Conservation (phyloP, 2,797 vertebrate species). For the Gadopsis marmoratus region DNA sequence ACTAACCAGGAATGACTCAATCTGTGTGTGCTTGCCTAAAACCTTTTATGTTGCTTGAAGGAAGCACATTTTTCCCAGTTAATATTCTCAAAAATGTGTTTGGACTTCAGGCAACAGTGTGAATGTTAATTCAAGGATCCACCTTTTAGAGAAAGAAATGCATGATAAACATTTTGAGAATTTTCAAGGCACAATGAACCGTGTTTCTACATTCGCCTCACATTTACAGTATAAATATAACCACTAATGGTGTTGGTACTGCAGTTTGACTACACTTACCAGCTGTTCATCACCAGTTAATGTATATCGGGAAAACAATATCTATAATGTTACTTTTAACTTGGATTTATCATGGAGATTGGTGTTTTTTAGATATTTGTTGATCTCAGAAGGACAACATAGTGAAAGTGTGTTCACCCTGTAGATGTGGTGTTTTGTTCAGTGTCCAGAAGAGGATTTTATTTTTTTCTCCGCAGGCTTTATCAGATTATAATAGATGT, state of each 20-base stretch:
- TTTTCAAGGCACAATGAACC: background rate
- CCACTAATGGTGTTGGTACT: background rate
- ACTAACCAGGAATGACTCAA: background rate
- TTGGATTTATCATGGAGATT: background rate
- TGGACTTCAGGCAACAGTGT: background rate
- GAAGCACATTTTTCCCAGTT: background rate
- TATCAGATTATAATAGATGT: slow-evolving; percentile 64
- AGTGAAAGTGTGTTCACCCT: background rate
- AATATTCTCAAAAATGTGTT: background rate
- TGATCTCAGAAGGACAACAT: background rate
- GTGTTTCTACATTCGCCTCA: background rate
- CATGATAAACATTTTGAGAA: background rate
- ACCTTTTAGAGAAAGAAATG: background rate
- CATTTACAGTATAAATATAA: background rate
- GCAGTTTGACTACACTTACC: background rate
- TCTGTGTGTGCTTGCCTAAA: background rate
- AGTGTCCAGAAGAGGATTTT: slow-evolving; percentile 20
- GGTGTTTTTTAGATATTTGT: background rate
- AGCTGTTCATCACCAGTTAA: background rate
- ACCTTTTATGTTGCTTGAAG: background rate
- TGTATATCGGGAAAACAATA: background rate
- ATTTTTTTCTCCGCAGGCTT: slow-evolving; percentile 38
- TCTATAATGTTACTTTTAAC: background rate
- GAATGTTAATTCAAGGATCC: background rate
- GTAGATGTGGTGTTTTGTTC: background rate